Conservation (phyloP, 2,113 vertebrate species). For the Solea solea region DNA sequence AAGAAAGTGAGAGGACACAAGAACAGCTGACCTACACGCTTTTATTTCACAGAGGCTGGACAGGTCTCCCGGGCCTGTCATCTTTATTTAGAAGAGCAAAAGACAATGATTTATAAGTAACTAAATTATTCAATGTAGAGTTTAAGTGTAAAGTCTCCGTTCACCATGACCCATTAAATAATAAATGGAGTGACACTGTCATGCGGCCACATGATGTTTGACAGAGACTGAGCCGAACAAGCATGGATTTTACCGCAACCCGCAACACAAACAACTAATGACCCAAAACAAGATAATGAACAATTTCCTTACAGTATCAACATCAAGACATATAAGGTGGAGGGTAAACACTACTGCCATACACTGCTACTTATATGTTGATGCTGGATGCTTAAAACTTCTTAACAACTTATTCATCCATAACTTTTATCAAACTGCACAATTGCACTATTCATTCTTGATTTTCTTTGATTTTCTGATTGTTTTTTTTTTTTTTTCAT, state of each 20-base stretch:
- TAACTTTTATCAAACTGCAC: too few species aligned
- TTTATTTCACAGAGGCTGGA: not conserved
- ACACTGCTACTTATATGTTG: too few species aligned
- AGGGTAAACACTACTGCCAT: too few species aligned
- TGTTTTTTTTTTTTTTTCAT: too few species aligned
- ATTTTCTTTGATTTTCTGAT: too few species aligned
- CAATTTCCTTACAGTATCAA: too few species aligned
- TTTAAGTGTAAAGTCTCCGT: not conserved
- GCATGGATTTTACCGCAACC: not conserved
- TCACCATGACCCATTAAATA: not conserved
- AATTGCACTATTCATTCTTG: too few species aligned
- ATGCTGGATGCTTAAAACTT: too few species aligned
- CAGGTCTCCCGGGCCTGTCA: not conserved
- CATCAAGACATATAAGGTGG: too few species aligned
- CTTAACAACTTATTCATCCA: too few species aligned
- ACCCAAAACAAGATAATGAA: too few species aligned
- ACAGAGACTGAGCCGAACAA: not conserved
- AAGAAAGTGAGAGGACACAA: not conserved
- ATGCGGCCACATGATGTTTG: not conserved
- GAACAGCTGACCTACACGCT: not conserved
- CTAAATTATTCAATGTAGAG: conserved; percentile 8
- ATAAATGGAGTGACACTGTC: not conserved
- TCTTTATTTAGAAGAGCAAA: too few species aligned
- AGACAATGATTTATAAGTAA: conserved; percentile 2
- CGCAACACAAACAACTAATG: not conserved